Evolutionary conservation across 2,888 invertebrate species (phyloP), one percentile per base, ranked within the genome.

Genomic region (Euzophera pinguis): DNA sequence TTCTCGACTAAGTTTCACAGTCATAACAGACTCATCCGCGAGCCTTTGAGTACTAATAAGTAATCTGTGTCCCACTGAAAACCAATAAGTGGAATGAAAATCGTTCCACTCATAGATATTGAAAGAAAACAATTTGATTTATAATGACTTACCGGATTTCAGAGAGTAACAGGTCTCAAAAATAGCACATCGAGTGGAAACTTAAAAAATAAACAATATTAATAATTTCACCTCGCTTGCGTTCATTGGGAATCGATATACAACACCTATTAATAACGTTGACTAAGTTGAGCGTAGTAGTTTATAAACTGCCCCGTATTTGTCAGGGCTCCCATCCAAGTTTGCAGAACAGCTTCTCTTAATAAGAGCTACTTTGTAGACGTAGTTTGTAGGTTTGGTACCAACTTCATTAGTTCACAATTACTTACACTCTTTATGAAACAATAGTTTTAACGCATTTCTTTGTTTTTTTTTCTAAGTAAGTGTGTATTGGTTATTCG

Each of bases 301-400:
- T 43, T 43, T 29, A 43, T 29, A 43, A 43, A 29, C 43, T 43
- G 43, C 43, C 43, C 22, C 42, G 12, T 43, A 43, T 43, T 43
- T 43, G 29, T 43, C 43, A 29, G 43, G 41, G 27, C 43, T 43
- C 43, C 29, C 42, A 27, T 43, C 27, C 14, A 43, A 43, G 43
- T 43, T 43, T 29, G 29, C 12, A n/a, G n/a, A 4, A 7, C 27
- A n/a, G 16, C 17, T 41, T 42, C 42, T 42, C 17, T 32, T 38
- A 38, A 38, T 38, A 14, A 39, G 16, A 39, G 3, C 39, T 39
- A 39, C 16, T 16, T 45, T 32, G 32, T 45, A 16, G 10, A 0
- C 16, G 12, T 9, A 32, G n/a, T 45, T 45, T 10, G 45, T 32
- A 8, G 32, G 2, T 22, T 22, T 22, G 22, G 5, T 3, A 2